Conservation (phyloP, 2,113 vertebrate species). For the Phalacrocorax brasilianus region DNA sequence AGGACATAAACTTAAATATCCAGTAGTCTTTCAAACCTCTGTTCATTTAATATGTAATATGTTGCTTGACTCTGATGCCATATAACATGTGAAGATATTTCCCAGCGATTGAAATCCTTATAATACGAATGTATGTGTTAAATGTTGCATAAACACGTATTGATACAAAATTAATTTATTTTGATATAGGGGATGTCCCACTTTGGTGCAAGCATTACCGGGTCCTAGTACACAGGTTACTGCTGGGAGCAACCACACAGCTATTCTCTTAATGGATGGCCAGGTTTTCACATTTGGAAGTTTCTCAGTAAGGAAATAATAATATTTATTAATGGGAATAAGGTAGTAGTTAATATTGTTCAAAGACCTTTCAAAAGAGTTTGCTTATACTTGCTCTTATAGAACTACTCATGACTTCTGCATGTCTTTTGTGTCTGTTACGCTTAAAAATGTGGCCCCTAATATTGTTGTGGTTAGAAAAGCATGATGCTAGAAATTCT, state of each 20-base stretch:
- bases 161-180: constrained; percentile 50
- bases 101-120: neutral
- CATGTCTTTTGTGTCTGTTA: neutral
- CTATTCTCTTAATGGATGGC: constrained; percentile 91
- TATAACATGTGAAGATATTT: neutral
- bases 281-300: constrained; percentile 99
- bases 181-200: constrained; percentile 88
- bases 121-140: neutral
- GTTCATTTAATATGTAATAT: neutral
- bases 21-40: neutral
- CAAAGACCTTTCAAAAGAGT: neutral
- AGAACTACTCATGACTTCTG: neutral
- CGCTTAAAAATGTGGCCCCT: neutral
- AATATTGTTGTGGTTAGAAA: neutral
- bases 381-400: neutral
- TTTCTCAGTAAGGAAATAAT: constrained; percentile 88
- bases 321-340: neutral
- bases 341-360: constrained; percentile 1
- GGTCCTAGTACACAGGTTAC: constrained; percentile 93
- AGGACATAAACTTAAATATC: neutral
- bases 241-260: constrained; percentile 98
- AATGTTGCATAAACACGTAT: neutral
- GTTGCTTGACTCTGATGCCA: neutral
- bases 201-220: constrained; percentile 92
- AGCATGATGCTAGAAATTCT: neutral